Base-by-base conservation (phyloP, 64 coral and sea anemone species). In the Cladopsammia gracilis region DNA sequence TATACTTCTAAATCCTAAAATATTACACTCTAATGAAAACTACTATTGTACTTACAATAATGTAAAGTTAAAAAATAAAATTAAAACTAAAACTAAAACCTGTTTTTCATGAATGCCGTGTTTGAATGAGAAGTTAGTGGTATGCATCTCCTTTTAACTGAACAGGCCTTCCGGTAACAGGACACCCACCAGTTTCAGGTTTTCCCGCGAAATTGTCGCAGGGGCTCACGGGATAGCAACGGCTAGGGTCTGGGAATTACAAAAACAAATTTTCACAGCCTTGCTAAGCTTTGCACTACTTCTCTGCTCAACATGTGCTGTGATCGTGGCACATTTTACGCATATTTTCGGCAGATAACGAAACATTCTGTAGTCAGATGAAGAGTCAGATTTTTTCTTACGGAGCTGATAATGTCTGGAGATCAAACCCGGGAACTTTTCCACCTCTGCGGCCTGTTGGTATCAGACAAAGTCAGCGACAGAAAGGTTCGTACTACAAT, bases 181-280 rank as follows among this genome's bases (percentile, higher is more conserved):
- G 20, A 9, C 65, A 20, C 9, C 69, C 26, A 11, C 69, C 4
- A 14, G 69, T 42, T 71, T 44, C 7, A 56, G 53, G 12, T 48
- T 75, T 75, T 74, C 72, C 43, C 72, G 72, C 44, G 72, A 16
- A 75, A 74, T 48, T 75, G 2, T 49, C 16, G 14, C 15, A 56
- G 14, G 4, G 9, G 45, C 15, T 49, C 72, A 20, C 19, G 45
- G 16, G 72, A 75, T 56, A 56, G 53, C 1, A 56, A 56, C 53
- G 26, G 3, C 11, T 13, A 73, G 18, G 50, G 58, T 10, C 68
- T 72, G 72, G 69, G 68, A 47, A 48, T 42, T 14, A 72, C 66
- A 87, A 87, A 61, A 25, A 61, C 12, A 82, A 14, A 24, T 20
- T 20, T 65, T 92, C 54, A 10, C 47, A 82, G 91, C 91, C 82